phyloP scores from a whole-genome alignment of 2,113 vertebrate genomes.

The Epinephelus lanceolatus region DNA sequence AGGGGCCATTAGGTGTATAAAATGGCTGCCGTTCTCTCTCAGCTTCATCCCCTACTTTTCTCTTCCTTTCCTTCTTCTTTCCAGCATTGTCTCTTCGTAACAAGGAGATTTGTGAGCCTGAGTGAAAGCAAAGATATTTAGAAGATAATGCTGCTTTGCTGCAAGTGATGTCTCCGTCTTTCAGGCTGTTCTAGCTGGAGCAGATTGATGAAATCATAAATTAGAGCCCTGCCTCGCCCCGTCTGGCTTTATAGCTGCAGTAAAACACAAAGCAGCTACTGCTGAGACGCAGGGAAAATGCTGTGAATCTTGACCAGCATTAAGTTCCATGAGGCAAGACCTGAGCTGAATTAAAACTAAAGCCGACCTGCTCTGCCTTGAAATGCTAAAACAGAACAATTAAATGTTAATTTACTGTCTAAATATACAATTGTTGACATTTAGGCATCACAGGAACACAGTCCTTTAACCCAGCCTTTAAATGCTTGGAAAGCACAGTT shows the following conservation, averaged over 20 bases:
- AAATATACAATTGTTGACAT: too few species aligned
- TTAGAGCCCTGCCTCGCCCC: conserved; percentile 49
- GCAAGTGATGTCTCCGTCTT: conserved; percentile 28
- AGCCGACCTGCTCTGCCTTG: neutral
- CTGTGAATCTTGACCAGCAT: conserved; percentile 1
- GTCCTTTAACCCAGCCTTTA: too few species aligned
- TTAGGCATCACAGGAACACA: too few species aligned
- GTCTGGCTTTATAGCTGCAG: conserved; percentile 52
- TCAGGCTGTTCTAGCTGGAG: conserved; percentile 18
- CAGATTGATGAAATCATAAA: conserved; percentile 73
- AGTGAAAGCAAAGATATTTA: conserved; percentile 23
- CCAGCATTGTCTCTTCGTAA: neutral
- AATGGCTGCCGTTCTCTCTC: neutral
- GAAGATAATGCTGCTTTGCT: conserved; percentile 32
- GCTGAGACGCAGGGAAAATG: conserved; percentile 15
- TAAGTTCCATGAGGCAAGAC: neutral
- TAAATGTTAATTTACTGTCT: neutral
- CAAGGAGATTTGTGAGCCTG: neutral
- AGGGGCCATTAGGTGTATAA: neutral
- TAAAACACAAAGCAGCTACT: conserved; percentile 28
- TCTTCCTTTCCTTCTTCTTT: neutral
- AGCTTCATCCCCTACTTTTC: neutral
- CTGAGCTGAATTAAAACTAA: neutral
- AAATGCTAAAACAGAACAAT: neutral
- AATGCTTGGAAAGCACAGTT: too few species aligned